Percentiles rank a stretch among this genome's conserved stretches.
Conservation (phyloP, 2,113 vertebrate genomes). For the Macquaria australasica region DNA sequence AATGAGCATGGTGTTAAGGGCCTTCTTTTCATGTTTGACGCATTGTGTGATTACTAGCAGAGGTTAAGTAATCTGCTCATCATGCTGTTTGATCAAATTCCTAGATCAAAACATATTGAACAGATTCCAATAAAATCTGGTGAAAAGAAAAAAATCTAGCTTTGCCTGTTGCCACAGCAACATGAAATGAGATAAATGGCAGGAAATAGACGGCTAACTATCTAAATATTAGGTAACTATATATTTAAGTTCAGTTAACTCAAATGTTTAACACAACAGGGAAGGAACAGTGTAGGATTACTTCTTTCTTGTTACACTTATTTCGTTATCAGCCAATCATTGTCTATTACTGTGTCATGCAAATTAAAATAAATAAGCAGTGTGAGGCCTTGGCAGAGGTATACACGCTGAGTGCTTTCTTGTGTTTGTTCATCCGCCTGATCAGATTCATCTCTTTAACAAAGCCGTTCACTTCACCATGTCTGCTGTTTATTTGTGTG, state of each 20-base stretch:
- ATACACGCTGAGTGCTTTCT: background rate
- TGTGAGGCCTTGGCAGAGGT: background rate
- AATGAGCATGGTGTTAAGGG: background rate
- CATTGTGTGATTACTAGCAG: background rate
- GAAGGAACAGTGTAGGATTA: background rate
- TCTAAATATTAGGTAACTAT: too few species aligned
- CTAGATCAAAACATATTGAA: too few species aligned
- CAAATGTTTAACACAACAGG: background rate
- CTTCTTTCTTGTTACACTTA: too few species aligned
- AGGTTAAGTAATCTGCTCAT: background rate
- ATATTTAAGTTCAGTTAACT: background rate
- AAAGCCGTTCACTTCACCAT: constrained; percentile 1
- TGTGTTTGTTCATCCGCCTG: background rate
- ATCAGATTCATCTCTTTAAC: background rate
- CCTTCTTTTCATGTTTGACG: background rate
- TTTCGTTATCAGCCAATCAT: background rate
- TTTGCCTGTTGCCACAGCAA: too few species aligned
- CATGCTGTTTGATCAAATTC: background rate
- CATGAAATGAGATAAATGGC: too few species aligned
- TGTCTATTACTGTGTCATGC: background rate
- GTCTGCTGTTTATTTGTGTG: background rate
- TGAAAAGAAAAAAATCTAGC: background rate
- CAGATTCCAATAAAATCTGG: background rate
- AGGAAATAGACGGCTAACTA: too few species aligned
- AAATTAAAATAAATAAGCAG: background rate